Evolutionary conservation across 2,888 invertebrate species (phyloP).

Genomic region (Osmoderma eremita): DNA sequence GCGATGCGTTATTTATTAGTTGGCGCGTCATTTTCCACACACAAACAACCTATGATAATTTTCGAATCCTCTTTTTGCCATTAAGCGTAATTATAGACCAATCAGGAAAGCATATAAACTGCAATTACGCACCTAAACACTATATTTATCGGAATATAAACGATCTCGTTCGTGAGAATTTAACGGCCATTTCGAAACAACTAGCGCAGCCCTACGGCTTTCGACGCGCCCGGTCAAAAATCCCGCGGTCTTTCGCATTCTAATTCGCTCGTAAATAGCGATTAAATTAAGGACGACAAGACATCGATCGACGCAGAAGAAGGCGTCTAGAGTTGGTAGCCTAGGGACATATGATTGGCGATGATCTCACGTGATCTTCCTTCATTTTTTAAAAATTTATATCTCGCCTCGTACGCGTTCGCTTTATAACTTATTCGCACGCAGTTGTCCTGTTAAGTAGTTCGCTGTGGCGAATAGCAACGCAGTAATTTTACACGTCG

Average conservation of each 20-base stretch:
- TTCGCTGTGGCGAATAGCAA: neutral
- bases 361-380: neutral
- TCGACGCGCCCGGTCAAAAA: neutral
- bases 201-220: neutral
- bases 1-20: too few species aligned
- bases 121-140: conserved; percentile 12
- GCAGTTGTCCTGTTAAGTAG: conserved; percentile 10
- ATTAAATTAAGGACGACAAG: conserved; percentile 18
- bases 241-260: conserved; percentile 2
- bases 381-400: neutral
- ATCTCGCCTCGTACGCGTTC: neutral
- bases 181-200: conserved; percentile 11
- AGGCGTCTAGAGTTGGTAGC: too few species aligned
- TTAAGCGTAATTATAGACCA: conserved; percentile 14
- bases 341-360: too few species aligned
- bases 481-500: conserved; percentile 17
- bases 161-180: neutral
- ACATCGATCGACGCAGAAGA: too few species aligned
- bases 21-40: neutral
- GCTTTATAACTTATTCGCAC: conserved; percentile 16
- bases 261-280: conserved; percentile 15
- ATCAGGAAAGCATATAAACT: conserved; percentile 15
- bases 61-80: conserved; percentile 13
- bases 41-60: neutral
- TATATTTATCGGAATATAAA: conserved; percentile 12